Percentiles rank a stretch among this genome's conserved stretches.
Conservation (phyloP, 1,140 invertebrate species). For the Pseudachorutes palmiensis region DNA sequence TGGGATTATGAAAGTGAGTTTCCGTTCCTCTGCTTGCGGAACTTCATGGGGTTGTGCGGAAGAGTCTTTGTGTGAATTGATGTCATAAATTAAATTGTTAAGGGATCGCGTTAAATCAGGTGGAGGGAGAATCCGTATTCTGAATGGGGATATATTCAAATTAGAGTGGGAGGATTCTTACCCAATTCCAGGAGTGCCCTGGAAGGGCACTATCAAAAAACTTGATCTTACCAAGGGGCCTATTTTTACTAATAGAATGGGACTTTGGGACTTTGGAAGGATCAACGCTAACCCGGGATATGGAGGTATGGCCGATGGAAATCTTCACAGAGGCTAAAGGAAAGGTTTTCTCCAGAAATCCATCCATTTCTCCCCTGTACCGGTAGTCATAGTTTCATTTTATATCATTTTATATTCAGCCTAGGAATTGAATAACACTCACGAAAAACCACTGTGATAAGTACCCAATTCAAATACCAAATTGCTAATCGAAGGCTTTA, state of each 20-base stretch:
- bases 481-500: not conserved
- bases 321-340: not conserved
- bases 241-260: constrained; percentile 37
- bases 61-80: not conserved
- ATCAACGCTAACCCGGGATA: constrained; percentile 22
- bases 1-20: not conserved
- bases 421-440: constrained; percentile 33
- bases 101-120: not conserved
- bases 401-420: constrained; percentile 36
- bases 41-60: not conserved
- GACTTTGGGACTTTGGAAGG: constrained; percentile 30
- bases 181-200: not conserved
- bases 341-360: constrained; percentile 5
- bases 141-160: not conserved
- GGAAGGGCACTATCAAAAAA: not conserved
- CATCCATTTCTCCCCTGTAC: constrained; percentile 15
- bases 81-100: not conserved
- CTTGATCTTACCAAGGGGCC: constrained; percentile 28
- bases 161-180: not conserved
- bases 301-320: constrained; percentile 3
- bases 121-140: not conserved
- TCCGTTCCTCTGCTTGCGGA: no score
- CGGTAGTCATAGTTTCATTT: no score
- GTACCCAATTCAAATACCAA: not conserved
- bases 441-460: not conserved